Evolutionary conservation across 2,113 vertebrate genomes (phyloP).

Genomic region (Centrocercus urophasianus): DNA sequence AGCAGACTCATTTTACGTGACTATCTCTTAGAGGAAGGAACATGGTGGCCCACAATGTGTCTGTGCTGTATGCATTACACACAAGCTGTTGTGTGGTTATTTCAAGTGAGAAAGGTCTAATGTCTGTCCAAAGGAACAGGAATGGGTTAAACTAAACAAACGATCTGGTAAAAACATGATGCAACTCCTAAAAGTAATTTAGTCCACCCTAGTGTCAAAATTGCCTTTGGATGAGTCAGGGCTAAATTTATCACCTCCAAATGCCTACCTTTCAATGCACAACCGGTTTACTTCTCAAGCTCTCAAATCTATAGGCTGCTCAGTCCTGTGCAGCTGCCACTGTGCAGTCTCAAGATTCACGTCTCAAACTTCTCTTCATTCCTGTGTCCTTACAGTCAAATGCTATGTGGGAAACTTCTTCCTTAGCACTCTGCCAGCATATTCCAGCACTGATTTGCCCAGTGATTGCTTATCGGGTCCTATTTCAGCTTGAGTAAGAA

Average conservation of each 20-base stretch:
- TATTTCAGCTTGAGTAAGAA: background rate
- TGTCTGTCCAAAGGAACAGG: background rate
- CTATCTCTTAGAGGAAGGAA: background rate
- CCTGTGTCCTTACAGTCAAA: background rate
- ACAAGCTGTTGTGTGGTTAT: background rate
- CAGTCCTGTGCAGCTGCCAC: constrained; percentile 54
- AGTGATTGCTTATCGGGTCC: background rate
- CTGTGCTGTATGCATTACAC: background rate
- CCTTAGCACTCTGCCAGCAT: background rate
- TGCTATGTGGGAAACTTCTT: background rate
- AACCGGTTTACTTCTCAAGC: constrained; percentile 55
- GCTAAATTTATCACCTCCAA: constrained; percentile 70
- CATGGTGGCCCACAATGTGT: accelerated
- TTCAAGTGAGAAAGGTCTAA: background rate
- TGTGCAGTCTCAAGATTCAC: background rate
- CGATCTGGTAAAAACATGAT: constrained; percentile 67
- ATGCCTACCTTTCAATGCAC: constrained; percentile 74
- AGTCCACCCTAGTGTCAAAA: constrained; percentile 68
- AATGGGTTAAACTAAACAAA: constrained; percentile 53
- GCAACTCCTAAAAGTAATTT: constrained; percentile 67
- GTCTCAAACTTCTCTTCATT: background rate
- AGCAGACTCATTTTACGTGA: background rate
- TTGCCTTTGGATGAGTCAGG: constrained; percentile 71
- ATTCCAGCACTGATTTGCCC: background rate
- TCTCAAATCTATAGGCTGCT: constrained; percentile 67